phyloP scores from a whole-genome alignment of 2,797 vertebrate genomes.

The Silurus lanzhouensis region DNA sequence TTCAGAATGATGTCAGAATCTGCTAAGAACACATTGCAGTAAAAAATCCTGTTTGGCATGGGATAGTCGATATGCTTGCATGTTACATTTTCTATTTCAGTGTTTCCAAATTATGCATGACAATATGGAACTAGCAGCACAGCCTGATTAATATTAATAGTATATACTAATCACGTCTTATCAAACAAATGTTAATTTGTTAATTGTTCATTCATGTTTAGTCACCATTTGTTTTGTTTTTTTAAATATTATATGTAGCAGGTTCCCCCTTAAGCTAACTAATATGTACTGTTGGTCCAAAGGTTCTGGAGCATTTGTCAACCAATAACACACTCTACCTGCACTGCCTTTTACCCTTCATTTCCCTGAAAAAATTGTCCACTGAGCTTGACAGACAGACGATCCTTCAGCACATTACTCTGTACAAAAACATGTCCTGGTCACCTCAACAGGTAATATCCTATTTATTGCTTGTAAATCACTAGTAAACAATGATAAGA shows the following conservation, averaged over 20 bases:
- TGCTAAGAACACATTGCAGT: background rate
- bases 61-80: background rate
- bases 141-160: background rate
- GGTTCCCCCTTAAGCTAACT: background rate
- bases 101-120: background rate
- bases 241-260: background rate
- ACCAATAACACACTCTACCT: constrained; percentile 67
- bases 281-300: constrained; percentile 43
- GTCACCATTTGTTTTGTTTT: background rate
- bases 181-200: background rate
- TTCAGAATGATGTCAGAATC: background rate
- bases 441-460: constrained; percentile 83
- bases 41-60: background rate
- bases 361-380: constrained; percentile 79
- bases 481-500: background rate
- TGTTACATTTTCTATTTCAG: background rate
- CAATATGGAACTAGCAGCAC: background rate
- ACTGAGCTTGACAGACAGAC: constrained; percentile 62
- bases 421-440: constrained; percentile 76
- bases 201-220: background rate
- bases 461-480: background rate
- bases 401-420: constrained; percentile 68
- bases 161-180: background rate
- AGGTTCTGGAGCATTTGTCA: constrained; percentile 64
- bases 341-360: constrained; percentile 78